A percentile compares a stretch with the other conserved stretches of the same genome.
Evolutionary conservation across 1,140 invertebrate species (phyloP).

Genomic region (Meloidogyne exigua): DNA sequence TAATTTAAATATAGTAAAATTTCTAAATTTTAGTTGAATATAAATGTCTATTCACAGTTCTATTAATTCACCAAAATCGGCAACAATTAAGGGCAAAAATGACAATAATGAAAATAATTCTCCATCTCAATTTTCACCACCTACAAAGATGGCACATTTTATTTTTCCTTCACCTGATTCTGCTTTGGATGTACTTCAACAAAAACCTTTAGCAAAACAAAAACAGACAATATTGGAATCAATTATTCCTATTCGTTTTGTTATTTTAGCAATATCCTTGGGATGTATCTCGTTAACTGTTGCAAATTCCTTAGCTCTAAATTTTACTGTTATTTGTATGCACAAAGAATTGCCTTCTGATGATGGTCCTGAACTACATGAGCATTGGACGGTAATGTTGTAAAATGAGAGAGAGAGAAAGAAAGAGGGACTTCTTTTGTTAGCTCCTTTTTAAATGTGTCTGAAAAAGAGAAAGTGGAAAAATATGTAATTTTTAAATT

Average conservation of each 20-base stretch:
- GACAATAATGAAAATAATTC: background rate
- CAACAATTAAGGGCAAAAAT: background rate
- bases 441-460: background rate
- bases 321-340: constrained; percentile 27
- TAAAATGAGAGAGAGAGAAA: background rate
- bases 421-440: background rate
- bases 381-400: background rate
- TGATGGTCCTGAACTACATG: background rate
- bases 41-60: background rate
- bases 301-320: constrained; percentile 8
- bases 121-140: background rate
- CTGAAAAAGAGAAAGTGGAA: background rate
- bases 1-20: too few relatives aligned
- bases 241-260: constrained; percentile 9
- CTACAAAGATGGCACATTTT: background rate
- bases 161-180: background rate
- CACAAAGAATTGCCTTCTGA: constrained; percentile 5
- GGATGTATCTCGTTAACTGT: constrained; percentile 1
- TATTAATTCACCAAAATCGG: background rate
- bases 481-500: background rate
- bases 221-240: background rate
- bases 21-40: too few relatives aligned
- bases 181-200: background rate
- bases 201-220: constrained; percentile 5
- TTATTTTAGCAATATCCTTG: background rate